Conservation (phyloP, 2,797 vertebrate genomes). For the Onychomys leucogaster region DNA sequence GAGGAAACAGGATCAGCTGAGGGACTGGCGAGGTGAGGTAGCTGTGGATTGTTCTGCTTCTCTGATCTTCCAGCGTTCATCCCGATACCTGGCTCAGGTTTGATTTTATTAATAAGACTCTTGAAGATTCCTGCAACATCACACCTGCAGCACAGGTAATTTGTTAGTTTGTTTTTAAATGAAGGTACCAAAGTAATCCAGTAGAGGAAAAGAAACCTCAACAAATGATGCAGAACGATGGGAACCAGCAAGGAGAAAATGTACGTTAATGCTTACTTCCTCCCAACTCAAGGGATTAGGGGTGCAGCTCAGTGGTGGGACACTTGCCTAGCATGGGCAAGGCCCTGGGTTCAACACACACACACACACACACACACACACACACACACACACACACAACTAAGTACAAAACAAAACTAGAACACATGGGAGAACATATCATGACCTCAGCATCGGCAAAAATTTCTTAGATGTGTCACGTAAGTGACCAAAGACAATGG, state of each 20-base stretch:
- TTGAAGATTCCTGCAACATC: no score
- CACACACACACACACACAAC: background rate
- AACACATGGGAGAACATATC: background rate
- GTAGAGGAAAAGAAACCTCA: background rate
- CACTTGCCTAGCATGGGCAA: background rate
- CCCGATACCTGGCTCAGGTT: no score
- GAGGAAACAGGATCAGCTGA: no score
- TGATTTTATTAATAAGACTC: no score
- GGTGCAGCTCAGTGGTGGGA: background rate
- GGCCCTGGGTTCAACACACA: background rate
- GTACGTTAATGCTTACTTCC: background rate
- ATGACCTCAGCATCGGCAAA: background rate
- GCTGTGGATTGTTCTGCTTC: no score
- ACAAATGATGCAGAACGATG: background rate
- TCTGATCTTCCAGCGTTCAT: no score
- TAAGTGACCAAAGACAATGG: constrained; percentile 1
- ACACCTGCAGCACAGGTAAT: background rate
- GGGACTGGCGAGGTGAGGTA: no score
- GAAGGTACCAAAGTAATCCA: background rate
- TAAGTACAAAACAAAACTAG: constrained; percentile 25
- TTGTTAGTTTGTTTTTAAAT: background rate
- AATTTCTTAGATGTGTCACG: background rate
- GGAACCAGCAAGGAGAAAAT: background rate
- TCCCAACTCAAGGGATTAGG: background rate
- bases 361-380: background rate